Conservation (phyloP, 2,888 invertebrate genomes). For the Drosophila algonquin region DNA sequence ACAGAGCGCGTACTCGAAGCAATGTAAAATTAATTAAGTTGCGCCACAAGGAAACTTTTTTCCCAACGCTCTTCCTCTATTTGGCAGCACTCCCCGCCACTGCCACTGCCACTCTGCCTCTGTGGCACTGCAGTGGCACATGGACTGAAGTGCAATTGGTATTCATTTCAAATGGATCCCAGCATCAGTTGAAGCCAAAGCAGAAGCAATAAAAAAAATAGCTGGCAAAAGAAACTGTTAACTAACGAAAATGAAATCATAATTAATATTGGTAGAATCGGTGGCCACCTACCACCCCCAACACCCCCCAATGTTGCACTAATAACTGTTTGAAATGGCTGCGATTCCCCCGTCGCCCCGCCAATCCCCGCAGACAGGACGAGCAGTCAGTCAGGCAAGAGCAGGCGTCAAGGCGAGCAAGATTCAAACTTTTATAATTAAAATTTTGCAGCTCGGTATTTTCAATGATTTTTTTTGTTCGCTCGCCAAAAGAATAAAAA, state of each 20-base stretch:
- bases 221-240: conserved; percentile 35
- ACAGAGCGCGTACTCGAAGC: conserved; percentile 53
- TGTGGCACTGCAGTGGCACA: not conserved
- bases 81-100: conserved; percentile 7
- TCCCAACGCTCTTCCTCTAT: conserved; percentile 20
- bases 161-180: conserved; percentile 38
- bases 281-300: conserved; percentile 36
- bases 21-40: conserved; percentile 76
- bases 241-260: conserved; percentile 63
- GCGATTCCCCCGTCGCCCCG: conserved; percentile 38
- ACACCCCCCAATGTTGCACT: conserved; percentile 23
- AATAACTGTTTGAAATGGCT: conserved; percentile 57
- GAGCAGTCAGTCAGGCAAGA: conserved; percentile 27
- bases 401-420: conserved; percentile 60
- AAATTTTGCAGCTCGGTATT: conserved; percentile 67
- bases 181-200: conserved; percentile 1
- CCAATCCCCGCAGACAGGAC: conserved; percentile 36
- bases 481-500: conserved; percentile 32
- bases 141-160: conserved; percentile 25
- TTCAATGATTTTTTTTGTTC: conserved; percentile 18
- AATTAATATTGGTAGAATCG: conserved; percentile 76
- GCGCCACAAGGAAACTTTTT: conserved; percentile 61
- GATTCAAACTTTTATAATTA: conserved; percentile 78
- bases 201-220: conserved; percentile 23
- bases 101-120: not conserved